Conservation (phyloP, 2,113 vertebrate genomes). For the Albula goreensis region DNA sequence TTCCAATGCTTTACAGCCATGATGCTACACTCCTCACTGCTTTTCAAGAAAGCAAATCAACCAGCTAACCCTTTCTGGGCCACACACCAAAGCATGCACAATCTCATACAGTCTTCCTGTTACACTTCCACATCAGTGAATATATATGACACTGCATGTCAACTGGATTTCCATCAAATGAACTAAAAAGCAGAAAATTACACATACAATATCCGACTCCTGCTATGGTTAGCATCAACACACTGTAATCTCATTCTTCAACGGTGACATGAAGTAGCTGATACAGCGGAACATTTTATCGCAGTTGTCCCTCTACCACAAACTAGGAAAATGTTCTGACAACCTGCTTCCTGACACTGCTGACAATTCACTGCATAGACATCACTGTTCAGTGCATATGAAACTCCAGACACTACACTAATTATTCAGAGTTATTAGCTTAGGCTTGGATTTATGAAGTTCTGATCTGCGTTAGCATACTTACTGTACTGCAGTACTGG, state of each 20-base stretch:
- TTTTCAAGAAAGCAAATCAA: conserved; percentile 29
- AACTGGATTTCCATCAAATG: too few relatives aligned
- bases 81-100: neutral
- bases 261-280: neutral
- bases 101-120: neutral
- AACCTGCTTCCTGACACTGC: too few relatives aligned
- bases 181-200: too few relatives aligned
- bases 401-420: too few relatives aligned
- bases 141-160: neutral
- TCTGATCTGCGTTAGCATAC: neutral
- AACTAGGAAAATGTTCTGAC: too few relatives aligned
- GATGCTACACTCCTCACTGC: neutral
- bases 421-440: too few relatives aligned
- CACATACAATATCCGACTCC: too few relatives aligned
- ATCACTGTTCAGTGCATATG: too few relatives aligned
- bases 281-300: neutral
- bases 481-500: neutral
- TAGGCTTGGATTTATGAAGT: too few relatives aligned
- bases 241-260: neutral
- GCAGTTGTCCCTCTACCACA: too few relatives aligned
- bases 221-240: too few relatives aligned
- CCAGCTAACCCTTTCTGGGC: neutral
- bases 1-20: neutral
- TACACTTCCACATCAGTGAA: neutral
- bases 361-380: too few relatives aligned